phyloP scores from a whole-genome alignment of 2,888 invertebrate species.

The Corbicula japonica region DNA sequence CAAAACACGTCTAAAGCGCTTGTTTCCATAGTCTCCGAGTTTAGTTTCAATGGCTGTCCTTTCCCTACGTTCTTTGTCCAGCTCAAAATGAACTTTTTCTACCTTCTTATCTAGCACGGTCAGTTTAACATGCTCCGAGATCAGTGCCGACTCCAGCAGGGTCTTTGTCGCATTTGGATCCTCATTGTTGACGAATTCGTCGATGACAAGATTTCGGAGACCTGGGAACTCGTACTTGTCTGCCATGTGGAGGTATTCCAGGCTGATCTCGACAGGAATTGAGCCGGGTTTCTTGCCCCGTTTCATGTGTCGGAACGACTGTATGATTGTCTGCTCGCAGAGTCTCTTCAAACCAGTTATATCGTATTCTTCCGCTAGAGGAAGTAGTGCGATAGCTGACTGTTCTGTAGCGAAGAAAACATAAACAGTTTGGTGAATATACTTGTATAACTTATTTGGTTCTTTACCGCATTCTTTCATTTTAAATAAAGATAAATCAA shows the following conservation, averaged over 20 bases:
- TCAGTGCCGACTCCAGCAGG: slow-evolving; percentile 50
- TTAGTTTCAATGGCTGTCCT: slow-evolving; percentile 63
- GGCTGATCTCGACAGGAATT: slow-evolving; percentile 58
- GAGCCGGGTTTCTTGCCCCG: slow-evolving; percentile 51
- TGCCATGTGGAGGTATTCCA: slow-evolving; percentile 62
- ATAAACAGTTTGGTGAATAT: not conserved
- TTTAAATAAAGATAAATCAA: too few species aligned
- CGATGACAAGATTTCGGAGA: slow-evolving; percentile 47
- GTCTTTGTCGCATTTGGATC: slow-evolving; percentile 45
- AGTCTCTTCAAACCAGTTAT: slow-evolving; percentile 54
- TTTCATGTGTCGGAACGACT: slow-evolving; percentile 44
- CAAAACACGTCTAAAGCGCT: slow-evolving; percentile 42
- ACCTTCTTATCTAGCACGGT: slow-evolving; percentile 64
- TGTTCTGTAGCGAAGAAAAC: slow-evolving; percentile 53
- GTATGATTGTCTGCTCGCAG: slow-evolving; percentile 62
- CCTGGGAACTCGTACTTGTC: slow-evolving; percentile 61
- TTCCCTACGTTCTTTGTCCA: slow-evolving; percentile 64
- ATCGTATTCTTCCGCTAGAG: slow-evolving; percentile 64
- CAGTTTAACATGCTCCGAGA: slow-evolving; percentile 63
- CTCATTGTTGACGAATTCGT: slow-evolving; percentile 63
- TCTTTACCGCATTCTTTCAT: too few species aligned
- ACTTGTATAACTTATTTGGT: not conserved
- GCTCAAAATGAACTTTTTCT: slow-evolving; percentile 62
- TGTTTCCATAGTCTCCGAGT: slow-evolving; percentile 61
- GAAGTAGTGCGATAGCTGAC: slow-evolving; percentile 63